These are phyloP conservation scores for Ciona savignyi DNA, from an alignment of 23 tunicate species.

Conservation along the genomic window DNA sequence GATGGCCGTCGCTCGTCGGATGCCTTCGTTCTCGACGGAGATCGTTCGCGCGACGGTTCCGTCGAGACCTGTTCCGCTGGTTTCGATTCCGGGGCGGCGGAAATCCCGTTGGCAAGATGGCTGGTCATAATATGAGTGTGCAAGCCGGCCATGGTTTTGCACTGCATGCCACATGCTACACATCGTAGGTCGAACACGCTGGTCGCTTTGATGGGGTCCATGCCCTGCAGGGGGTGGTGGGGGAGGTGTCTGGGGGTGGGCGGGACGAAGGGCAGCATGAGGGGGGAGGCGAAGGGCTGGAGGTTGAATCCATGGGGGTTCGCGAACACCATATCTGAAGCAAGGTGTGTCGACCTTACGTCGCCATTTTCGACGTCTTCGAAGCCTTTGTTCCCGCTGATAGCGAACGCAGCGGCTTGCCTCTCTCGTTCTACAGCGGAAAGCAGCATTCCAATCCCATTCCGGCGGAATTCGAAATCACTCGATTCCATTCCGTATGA, in stretches of 20 bases:
- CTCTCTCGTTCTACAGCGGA: constrained; percentile 27
- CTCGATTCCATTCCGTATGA: not conserved
- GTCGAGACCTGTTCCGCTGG: not conserved
- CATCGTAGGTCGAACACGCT: constrained; percentile 3
- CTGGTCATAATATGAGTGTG: constrained; percentile 15
- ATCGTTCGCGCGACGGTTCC: not conserved
- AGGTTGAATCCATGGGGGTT: not conserved
- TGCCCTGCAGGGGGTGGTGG: not conserved
- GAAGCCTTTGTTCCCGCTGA: not conserved
- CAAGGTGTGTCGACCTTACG: not conserved
- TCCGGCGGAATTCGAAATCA: not conserved
- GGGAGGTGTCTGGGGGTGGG: not conserved
- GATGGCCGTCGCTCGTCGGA: too few species aligned
- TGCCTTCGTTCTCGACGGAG: not conserved
- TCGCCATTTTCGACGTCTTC: not conserved
- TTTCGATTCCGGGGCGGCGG: not conserved
- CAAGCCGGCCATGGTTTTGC: constrained; percentile 10
- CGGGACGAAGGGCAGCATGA: not conserved
- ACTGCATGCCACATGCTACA: constrained; percentile 18
- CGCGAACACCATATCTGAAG: not conserved
- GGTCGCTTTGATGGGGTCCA: not conserved
- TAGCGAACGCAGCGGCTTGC: not conserved
- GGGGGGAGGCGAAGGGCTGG: not conserved
- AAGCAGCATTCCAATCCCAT: constrained; percentile 47
- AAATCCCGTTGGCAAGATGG: constrained; percentile 1